Evolutionary conservation across 2,113 vertebrate species (phyloP).

Genomic region (Aspidoscelis tigris): DNA sequence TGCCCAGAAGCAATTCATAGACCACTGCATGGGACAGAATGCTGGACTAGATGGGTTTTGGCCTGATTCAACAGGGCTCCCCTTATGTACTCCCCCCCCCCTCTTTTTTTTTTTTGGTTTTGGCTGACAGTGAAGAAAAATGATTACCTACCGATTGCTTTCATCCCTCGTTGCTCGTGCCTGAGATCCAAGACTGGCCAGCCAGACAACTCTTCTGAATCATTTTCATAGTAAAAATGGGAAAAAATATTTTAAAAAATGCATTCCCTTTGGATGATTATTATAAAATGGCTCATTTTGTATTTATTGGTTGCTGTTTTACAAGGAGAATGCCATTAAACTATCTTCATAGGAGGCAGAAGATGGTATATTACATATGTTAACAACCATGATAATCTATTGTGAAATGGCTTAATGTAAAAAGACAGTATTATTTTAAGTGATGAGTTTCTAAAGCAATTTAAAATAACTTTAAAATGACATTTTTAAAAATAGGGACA

Average conservation of each 20-base stretch:
- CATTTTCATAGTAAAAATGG: neutral
- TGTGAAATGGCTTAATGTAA: conserved; percentile 91
- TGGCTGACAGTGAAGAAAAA: neutral
- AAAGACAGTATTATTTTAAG: conserved; percentile 52
- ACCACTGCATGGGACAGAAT: no score
- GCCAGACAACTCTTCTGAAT: neutral
- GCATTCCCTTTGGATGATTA: neutral
- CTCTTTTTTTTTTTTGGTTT: neutral
- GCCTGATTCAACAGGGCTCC: no score
- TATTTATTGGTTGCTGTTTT: conserved; percentile 25
- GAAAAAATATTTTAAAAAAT: neutral
- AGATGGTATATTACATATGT: conserved; percentile 93
- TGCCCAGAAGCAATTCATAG: no score
- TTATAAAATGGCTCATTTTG: neutral
- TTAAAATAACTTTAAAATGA: neutral
- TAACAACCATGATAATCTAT: conserved; percentile 91
- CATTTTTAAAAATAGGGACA: neutral
- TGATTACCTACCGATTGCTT: neutral
- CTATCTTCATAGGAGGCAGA: conserved; percentile 89
- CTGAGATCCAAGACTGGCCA: neutral
- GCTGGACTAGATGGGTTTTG: no score
- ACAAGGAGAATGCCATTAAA: conserved; percentile 85
- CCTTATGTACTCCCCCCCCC: neutral
- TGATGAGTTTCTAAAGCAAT: neutral
- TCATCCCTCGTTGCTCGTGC: no score